Evolutionary conservation across 1,140 invertebrate species (phyloP), one percentile per base, ranked within the genome.

Genomic region (Phocides pigmalion): DNA sequence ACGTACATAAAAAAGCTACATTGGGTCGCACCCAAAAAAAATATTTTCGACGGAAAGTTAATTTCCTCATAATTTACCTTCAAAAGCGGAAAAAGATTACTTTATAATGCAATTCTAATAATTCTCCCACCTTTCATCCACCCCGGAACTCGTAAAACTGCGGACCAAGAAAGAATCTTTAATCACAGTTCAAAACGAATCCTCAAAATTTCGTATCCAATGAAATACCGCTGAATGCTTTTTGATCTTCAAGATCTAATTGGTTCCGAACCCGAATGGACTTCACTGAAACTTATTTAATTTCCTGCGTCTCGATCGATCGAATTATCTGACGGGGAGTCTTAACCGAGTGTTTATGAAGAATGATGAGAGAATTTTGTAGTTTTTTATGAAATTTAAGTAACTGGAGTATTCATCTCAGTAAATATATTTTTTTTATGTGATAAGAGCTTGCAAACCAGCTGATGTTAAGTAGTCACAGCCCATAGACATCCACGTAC

Each of bases 221-320:
- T 22, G 19, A 15, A 56, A 56, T 42, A 28, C 3, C 9, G 14
- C 15, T 2, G 14, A 56, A 44, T 44, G 39, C 39, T 25, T 44
- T 19, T 14, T 3, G n/a, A 44, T 44, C 39, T 58, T 58, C 42
- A 15, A 44, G 14, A 58, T 58, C 22, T 58, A 58, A 58, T 58
- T 58, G 53, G 39, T 58, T 58, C 22, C 39, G 20, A 25, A 58
- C 12, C 4, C 44, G 22, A 20, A 32, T 32, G 20, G 41, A 19
- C 41, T 46, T n/a, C 41, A 17, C 19, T 58, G 12, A 58, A 58
- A 58, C 54, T 58, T 58, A 46, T 46, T 58, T 58, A 58, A 58
- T 58, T 58, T 58, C 54, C 54, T 42, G 54, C 54, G 25, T 56
- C 53, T 22, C n/a, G 53, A 58, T 58, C 41, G 54, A 1, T 44